Base-by-base conservation (phyloP, 2,797 vertebrate species). In the Lepilemur septentrionalis region DNA sequence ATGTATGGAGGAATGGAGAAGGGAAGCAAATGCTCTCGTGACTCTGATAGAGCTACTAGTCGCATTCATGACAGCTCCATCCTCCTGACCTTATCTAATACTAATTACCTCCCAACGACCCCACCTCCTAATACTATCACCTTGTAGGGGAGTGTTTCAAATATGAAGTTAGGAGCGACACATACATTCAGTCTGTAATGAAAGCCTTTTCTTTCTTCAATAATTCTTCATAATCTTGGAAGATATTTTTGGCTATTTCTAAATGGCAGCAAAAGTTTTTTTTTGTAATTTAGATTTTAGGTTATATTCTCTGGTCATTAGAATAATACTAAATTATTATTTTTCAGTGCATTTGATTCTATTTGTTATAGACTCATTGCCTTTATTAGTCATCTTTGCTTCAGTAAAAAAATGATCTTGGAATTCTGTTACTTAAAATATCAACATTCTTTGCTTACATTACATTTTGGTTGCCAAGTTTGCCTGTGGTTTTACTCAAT, bases 351-450 rank as follows among this genome's bases (percentile, higher is more conserved):
- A 78, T 90, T 92, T 85, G 25, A 67, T 57, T 72, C 9, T 61
- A 15, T 78, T 91, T 83, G 11, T 94, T 86, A 82, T 57, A 63
- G 7, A 32, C 4, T 7, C 5, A 79, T 67, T 57, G 23, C 7
- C 38, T 87, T 76, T 75, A 57, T 87, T 61, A 81, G 43, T 80
- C 38, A 63, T 32, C 14, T 93, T 85, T 81, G 67, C 55, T 78
- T 86, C 41, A 65, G 22, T 63, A 95, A 81, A 57, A 57, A 78
- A 91, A 82, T 76, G 23, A 83, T n/a, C 18, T 59, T 48, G 38
- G 43, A 92, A 90, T 72, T 95, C 1, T 91, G 35, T 72, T 86
- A 52, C 30, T 65, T 96, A 96, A 81, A 89, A 81, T 65, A 89
- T 80, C 18, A 88, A 35, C 78, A 63, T 85, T 93, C 23, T 41